A percentile compares a stretch with the other conserved stretches of the same genome.
Evolutionary conservation across 2,888 invertebrate species (phyloP).

Genomic region (Harpalus rubripes): DNA sequence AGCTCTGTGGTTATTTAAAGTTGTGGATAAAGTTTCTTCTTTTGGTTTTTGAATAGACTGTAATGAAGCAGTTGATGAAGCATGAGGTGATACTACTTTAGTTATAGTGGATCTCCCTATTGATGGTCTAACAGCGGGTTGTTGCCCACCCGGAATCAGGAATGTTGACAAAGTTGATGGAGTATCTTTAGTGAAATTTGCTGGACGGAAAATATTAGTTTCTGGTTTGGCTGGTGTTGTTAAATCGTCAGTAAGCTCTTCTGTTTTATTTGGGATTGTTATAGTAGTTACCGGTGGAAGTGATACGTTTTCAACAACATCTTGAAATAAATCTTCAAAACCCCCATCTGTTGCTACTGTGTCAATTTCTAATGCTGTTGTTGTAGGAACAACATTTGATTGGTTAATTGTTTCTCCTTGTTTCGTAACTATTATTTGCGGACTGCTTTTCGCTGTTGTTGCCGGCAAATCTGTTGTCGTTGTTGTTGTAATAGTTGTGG

Average conservation of each 20-base stretch:
- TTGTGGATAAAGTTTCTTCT: constrained; percentile 68
- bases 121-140: constrained; percentile 76
- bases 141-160: constrained; percentile 81
- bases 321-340: constrained; percentile 65
- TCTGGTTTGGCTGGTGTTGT: constrained; percentile 64
- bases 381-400: constrained; percentile 34
- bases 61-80: constrained; percentile 70
- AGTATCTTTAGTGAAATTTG: constrained; percentile 65
- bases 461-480: constrained; percentile 30
- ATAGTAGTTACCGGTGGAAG: constrained; percentile 10
- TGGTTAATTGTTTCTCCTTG: constrained; percentile 14
- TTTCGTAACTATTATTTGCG: background rate
- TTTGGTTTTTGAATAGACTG: constrained; percentile 69
- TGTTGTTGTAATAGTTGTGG: constrained; percentile 46
- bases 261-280: constrained; percentile 35
- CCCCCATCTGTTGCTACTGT: constrained; percentile 67
- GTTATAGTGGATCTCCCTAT: constrained; percentile 81
- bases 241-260: constrained; percentile 73
- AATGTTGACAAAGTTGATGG: constrained; percentile 80
- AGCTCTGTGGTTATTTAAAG: constrained; percentile 69
- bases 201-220: constrained; percentile 70
- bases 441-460: constrained; percentile 41
- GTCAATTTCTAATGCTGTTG: constrained; percentile 67
- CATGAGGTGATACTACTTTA: constrained; percentile 79
- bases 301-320: constrained; percentile 61